Evolutionary conservation across 2,113 vertebrate genomes (phyloP).

Genomic region (Bos javanicus): DNA sequence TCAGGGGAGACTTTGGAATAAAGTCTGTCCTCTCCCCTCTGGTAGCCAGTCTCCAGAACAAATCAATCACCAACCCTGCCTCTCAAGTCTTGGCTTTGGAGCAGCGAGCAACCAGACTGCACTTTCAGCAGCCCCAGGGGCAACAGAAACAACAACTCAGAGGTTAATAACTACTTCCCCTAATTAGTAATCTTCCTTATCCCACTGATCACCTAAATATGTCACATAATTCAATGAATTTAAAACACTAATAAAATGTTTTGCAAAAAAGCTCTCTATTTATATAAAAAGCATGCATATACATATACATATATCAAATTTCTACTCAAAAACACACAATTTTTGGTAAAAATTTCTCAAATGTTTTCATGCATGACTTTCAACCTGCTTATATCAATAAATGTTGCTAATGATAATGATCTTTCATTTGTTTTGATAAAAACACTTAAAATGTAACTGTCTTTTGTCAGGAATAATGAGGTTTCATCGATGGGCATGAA

Average conservation of each 20-base stretch:
- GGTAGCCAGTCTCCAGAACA: neutral
- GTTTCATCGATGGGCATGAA: conserved; percentile 1
- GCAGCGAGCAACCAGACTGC: neutral
- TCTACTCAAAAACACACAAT: neutral
- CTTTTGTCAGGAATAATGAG: neutral
- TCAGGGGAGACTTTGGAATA: neutral
- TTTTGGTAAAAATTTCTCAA: neutral
- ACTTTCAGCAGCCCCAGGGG: neutral
- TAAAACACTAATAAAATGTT: neutral
- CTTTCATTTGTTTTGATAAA: neutral
- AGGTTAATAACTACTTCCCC: neutral
- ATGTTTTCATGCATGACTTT: neutral
- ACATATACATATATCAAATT: neutral
- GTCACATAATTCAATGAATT: neutral
- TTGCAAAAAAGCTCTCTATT: neutral
- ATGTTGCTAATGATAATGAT: neutral
- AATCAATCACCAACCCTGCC: neutral
- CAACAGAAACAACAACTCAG: neutral
- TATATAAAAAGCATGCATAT: neutral
- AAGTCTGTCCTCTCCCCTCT: neutral
- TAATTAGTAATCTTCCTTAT: neutral
- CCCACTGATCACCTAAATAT: neutral
- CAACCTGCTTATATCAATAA: neutral
- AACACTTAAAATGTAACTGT: neutral
- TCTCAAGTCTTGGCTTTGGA: neutral